Conservation (phyloP, 1,140 invertebrate species). For the Hesperophylax magnus region DNA sequence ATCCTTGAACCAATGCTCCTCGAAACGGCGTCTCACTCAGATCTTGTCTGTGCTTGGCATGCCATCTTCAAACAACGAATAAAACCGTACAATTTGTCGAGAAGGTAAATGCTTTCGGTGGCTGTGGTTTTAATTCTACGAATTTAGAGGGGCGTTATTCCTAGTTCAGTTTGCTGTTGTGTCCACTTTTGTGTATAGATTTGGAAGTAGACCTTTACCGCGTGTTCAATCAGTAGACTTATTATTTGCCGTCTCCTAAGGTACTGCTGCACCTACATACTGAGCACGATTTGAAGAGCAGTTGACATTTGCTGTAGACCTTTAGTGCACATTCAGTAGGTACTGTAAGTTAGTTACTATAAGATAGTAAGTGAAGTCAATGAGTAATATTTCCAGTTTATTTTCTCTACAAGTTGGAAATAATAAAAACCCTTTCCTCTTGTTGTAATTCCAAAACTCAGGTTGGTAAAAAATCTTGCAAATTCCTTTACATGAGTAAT, state of each 20-base stretch:
- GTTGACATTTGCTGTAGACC: neutral
- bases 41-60: neutral
- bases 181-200: neutral
- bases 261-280: neutral
- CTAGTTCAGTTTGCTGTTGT: neutral
- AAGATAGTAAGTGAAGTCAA: too few relatives aligned
- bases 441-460: too few relatives aligned
- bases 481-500: too few relatives aligned
- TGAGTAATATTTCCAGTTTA: too few relatives aligned
- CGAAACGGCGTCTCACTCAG: neutral
- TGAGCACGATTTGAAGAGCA: neutral
- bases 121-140: neutral
- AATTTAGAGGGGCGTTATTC: neutral
- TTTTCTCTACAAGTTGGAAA: too few relatives aligned
- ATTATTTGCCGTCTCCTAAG: slow-evolving; percentile 18
- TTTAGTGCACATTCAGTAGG: too few relatives aligned
- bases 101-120: neutral
- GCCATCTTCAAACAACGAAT: neutral
- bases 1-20: slow-evolving; percentile 28
- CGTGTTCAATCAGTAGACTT: slow-evolving; percentile 38
- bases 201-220: neutral
- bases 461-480: too few relatives aligned
- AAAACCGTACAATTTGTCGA: neutral
- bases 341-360: too few relatives aligned
- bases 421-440: too few relatives aligned